These are phyloP conservation scores for Eretmocerus hayati DNA, from an alignment of 2,888 invertebrate genomes.

Conservation along the genomic window DNA sequence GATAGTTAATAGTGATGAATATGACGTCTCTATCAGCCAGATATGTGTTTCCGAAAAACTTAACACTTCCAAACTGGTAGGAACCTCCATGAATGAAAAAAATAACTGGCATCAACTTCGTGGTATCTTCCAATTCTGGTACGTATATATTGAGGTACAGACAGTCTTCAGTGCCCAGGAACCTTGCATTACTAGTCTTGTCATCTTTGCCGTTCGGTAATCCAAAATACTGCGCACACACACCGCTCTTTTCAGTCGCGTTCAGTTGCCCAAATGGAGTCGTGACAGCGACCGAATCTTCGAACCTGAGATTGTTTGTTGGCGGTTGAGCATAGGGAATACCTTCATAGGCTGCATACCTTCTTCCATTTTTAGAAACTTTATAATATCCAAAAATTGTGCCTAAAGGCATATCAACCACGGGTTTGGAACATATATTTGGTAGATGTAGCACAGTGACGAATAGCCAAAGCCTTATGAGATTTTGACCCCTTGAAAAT, in stretches of 20 bases:
- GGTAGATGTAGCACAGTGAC: too few relatives aligned
- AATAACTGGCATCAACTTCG: neutral
- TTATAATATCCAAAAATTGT: neutral
- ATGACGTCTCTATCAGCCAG: slow-evolving; percentile 4
- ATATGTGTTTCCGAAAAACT: neutral
- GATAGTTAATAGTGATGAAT: slow-evolving; percentile 6
- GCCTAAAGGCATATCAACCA: neutral
- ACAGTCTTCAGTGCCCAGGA: slow-evolving; percentile 1
- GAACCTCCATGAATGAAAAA: slow-evolving; percentile 8
- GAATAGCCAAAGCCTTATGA: too few relatives aligned
- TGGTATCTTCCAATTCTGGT: neutral
- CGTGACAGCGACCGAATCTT: neutral
- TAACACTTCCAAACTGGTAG: neutral
- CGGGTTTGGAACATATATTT: too few relatives aligned
- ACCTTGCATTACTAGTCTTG: neutral
- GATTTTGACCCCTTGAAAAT: too few relatives aligned
- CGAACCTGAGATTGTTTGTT: neutral
- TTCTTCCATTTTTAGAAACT: neutral
- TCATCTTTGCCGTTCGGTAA: neutral
- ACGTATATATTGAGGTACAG: slow-evolving; percentile 7
- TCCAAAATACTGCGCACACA: slow-evolving; percentile 1
- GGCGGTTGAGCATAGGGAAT: neutral
- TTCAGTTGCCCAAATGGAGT: neutral
- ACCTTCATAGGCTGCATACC: neutral
- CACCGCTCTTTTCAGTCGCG: neutral